phyloP scores from a whole-genome alignment of 2,797 vertebrate species.

The Sebastes flavidus region DNA sequence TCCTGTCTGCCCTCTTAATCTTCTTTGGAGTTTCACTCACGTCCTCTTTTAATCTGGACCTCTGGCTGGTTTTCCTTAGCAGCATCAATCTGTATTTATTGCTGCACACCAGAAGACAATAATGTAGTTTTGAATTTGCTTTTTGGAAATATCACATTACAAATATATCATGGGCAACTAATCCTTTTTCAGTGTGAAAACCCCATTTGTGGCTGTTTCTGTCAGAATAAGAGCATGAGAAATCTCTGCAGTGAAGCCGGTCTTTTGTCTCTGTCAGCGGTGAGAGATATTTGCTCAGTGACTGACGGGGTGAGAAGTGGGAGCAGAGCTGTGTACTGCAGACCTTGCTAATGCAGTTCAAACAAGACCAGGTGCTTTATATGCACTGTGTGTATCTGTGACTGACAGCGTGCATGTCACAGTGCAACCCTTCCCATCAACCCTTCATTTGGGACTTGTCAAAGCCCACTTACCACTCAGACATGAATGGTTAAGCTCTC shows the following conservation, averaged over 20 bases:
- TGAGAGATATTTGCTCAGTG: conserved; percentile 2
- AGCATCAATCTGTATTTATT: conserved; percentile 28
- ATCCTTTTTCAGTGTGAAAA: not conserved
- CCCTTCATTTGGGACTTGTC: conserved; percentile 65
- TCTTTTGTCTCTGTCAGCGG: conserved; percentile 22
- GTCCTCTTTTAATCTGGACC: conserved; percentile 46
- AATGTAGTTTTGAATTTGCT: not conserved
- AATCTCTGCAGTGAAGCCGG: not conserved
- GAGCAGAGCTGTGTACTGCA: not conserved
- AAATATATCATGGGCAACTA: not conserved
- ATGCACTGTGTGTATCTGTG: conserved; percentile 54
- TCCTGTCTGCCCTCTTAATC: conserved; percentile 55
- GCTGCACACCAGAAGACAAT: conserved; percentile 15
- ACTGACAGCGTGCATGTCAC: conserved; percentile 41
- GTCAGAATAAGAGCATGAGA: not conserved
- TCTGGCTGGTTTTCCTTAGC: conserved; percentile 9
- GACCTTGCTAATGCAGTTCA: conserved; percentile 13
- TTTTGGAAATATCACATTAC: not conserved
- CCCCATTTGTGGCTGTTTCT: not conserved
- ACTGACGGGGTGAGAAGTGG: conserved; percentile 16
- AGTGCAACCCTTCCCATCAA: conserved; percentile 42
- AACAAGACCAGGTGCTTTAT: conserved; percentile 22
- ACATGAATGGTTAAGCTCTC: conserved; percentile 53
- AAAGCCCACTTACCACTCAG: conserved; percentile 71
- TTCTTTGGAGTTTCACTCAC: conserved; percentile 40